A percentile compares a stretch with the other conserved stretches of the same genome.
These are phyloP conservation scores for Notolepis coatsorum DNA, from an alignment of 2,797 vertebrate genomes.

Conservation along the genomic window DNA sequence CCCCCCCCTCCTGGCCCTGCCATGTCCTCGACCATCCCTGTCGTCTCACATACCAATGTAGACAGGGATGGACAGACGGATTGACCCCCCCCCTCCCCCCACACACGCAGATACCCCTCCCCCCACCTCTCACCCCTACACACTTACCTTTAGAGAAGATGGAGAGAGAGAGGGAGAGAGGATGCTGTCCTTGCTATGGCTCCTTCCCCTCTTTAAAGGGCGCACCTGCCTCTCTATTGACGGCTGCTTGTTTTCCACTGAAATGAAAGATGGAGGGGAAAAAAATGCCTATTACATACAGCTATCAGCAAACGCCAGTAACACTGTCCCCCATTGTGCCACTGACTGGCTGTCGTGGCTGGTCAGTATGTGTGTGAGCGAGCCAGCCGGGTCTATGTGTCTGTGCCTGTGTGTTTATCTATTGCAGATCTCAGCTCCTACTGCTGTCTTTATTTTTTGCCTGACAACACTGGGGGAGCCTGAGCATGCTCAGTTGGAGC, in stretches of 20 bases:
- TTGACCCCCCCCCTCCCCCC: constrained; percentile 14
- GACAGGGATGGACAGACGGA: constrained; percentile 30
- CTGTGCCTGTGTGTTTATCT: constrained; percentile 80
- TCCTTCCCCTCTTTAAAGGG: constrained; percentile 70
- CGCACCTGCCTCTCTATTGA: constrained; percentile 61
- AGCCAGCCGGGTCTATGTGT: constrained; percentile 51
- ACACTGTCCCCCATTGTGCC: constrained; percentile 19
- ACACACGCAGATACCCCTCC: constrained; percentile 64
- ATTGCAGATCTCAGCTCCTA: constrained; percentile 81
- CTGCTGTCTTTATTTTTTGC: constrained; percentile 84
- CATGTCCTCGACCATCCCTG: constrained; percentile 53
- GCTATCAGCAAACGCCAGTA: constrained; percentile 5
- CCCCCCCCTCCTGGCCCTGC: constrained; percentile 41
- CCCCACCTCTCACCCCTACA: constrained; percentile 46
- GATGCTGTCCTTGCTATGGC: constrained; percentile 76
- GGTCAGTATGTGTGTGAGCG: constrained; percentile 32
- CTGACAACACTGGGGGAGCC: constrained; percentile 84
- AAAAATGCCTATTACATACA: constrained; percentile 31
- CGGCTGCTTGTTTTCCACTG: constrained; percentile 45
- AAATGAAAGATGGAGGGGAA: constrained; percentile 46
- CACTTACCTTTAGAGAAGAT: constrained; percentile 81
- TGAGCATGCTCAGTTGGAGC: constrained; percentile 83
- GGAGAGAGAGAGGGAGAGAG: constrained; percentile 47
- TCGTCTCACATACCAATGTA: constrained; percentile 72
- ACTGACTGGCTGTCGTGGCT: constrained; percentile 23